phyloP scores from a whole-genome alignment of 2,888 invertebrate species.

The Neoitamus cyanurus region DNA sequence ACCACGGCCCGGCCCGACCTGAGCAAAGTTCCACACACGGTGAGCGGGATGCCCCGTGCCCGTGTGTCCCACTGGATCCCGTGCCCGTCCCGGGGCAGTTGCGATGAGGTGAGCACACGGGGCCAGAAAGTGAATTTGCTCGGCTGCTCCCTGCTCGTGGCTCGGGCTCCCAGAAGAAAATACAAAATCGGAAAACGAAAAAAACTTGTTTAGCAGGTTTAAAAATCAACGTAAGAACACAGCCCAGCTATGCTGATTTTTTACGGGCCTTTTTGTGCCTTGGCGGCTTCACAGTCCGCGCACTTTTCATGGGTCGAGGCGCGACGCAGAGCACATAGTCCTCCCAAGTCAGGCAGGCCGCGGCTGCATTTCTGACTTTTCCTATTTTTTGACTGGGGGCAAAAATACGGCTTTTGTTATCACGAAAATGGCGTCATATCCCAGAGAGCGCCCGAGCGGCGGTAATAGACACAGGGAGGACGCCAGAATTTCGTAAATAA shows the following conservation, averaged over 20 bases:
- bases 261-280: conserved; percentile 1
- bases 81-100: neutral
- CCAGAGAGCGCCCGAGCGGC: neutral
- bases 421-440: conserved; percentile 51
- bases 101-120: neutral
- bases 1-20: neutral
- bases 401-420: conserved; percentile 32
- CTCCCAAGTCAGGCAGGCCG: neutral
- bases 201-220: conserved; percentile 48
- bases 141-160: neutral
- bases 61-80: neutral
- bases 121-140: conserved; percentile 36
- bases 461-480: neutral
- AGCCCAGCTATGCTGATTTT: conserved; percentile 19
- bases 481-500: neutral
- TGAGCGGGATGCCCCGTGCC: neutral
- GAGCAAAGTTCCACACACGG: neutral
- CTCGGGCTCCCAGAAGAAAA: conserved; percentile 12
- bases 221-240: conserved; percentile 13
- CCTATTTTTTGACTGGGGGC: neutral
- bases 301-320: neutral
- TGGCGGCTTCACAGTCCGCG: neutral
- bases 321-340: conserved; percentile 3
- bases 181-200: conserved; percentile 31
- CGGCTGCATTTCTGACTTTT: conserved; percentile 9